phyloP scores from a whole-genome alignment of 1,140 invertebrate species.

The Spodoptera litura region DNA sequence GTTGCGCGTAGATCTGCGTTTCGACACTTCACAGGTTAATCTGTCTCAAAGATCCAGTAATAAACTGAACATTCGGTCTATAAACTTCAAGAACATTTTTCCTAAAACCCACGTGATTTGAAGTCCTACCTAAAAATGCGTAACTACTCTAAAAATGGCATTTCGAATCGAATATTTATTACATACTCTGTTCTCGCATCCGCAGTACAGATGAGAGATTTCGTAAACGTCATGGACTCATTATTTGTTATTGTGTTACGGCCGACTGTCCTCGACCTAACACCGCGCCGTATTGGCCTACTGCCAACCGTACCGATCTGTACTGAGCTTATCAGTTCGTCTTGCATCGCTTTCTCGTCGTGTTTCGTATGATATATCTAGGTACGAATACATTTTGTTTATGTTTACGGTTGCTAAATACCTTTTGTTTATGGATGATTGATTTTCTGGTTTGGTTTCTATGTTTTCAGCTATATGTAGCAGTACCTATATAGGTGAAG shows the following conservation, averaged over 20 bases:
- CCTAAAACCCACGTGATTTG: too few relatives aligned
- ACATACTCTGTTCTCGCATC: background rate
- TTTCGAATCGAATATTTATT: background rate
- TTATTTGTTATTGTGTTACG: constrained; percentile 42
- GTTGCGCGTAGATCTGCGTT: too few relatives aligned
- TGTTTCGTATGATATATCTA: background rate
- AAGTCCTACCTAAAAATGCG: too few relatives aligned
- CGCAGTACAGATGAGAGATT: background rate
- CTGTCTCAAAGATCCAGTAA: too few relatives aligned
- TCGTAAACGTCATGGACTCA: constrained; percentile 18
- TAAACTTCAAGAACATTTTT: too few relatives aligned
- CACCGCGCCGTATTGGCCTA: constrained; percentile 26
- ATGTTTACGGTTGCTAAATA: background rate
- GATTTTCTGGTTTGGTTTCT: too few relatives aligned
- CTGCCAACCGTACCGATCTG: constrained; percentile 35
- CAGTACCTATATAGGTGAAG: too few relatives aligned
- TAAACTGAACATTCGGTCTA: too few relatives aligned
- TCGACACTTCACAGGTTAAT: too few relatives aligned
- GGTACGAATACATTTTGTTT: background rate
- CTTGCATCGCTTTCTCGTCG: constrained; percentile 4
- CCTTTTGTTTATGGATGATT: too few relatives aligned
- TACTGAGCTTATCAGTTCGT: constrained; percentile 23
- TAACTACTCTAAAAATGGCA: too few relatives aligned
- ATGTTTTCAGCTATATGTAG: too few relatives aligned
- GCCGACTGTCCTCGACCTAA: constrained; percentile 49